Conservation (phyloP, 2,113 vertebrate species). For the Aegotheles bennettii region DNA sequence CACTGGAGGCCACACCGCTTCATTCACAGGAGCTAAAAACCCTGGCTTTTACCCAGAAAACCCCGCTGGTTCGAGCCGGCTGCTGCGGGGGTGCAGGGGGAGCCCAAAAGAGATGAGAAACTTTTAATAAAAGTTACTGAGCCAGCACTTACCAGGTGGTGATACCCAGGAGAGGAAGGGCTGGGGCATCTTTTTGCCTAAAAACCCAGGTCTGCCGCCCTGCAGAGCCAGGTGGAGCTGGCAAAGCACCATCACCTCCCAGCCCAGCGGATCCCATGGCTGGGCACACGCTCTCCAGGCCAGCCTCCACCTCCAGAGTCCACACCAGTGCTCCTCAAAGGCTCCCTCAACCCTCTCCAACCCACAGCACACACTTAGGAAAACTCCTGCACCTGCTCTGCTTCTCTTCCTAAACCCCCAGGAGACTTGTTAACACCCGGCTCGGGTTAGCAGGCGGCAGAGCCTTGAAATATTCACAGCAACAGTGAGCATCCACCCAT, state of each 20-base stretch:
- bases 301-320: accelerated
- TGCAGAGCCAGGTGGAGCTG: neutral
- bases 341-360: neutral
- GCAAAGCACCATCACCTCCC: neutral
- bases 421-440: neutral
- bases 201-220: accelerated
- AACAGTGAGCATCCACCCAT: neutral
- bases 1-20: accelerated
- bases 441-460: neutral
- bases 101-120: neutral
- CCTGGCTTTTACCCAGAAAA: neutral
- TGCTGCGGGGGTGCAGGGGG: neutral
- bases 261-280: accelerated
- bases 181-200: neutral
- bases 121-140: accelerated
- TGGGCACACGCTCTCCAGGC: neutral
- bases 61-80: accelerated
- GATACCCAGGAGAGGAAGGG: no score
- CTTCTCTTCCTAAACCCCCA: neutral
- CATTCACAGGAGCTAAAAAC: accelerated
- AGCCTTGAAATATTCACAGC: neutral
- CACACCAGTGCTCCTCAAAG: neutral
- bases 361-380: neutral
- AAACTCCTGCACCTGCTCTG: neutral
- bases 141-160: neutral